Conservation (phyloP, 2,113 vertebrate species). For the Ramphastos sulfuratus region DNA sequence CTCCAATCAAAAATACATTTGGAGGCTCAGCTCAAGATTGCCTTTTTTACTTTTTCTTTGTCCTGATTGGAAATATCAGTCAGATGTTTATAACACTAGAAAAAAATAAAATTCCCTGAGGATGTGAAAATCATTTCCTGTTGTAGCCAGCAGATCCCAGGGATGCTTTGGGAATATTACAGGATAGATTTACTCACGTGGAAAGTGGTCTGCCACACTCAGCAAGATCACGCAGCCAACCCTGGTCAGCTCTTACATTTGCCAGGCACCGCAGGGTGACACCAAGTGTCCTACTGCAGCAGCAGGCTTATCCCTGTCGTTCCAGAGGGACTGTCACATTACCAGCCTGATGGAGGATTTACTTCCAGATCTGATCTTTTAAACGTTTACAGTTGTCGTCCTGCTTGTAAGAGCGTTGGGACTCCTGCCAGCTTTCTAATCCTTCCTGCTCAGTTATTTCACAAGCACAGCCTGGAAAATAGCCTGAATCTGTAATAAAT, state of each 20-base stretch:
- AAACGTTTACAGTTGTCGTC: background rate
- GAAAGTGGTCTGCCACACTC: background rate
- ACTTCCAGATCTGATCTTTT: background rate
- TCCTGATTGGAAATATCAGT: background rate
- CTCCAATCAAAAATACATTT: background rate
- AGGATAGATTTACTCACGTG: background rate
- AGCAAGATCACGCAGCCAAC: background rate
- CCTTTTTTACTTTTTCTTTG: background rate
- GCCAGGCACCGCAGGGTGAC: fast-evolving
- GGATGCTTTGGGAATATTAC: background rate
- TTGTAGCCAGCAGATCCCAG: background rate
- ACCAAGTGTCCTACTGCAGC: background rate
- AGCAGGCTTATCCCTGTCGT: background rate
- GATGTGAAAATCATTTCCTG: background rate
- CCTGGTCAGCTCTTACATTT: background rate
- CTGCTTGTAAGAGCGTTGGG: background rate
- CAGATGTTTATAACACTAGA: background rate
- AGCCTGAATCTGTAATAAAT: background rate
- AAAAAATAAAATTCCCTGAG: background rate
- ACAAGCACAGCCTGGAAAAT: constrained; percentile 20
- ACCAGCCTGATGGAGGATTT: background rate
- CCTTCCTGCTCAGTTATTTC: constrained; percentile 19
- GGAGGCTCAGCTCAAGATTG: background rate
- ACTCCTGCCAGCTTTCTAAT: constrained; percentile 9
- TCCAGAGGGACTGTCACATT: background rate